phyloP scores from a whole-genome alignment of 1,140 invertebrate species.

The Chymomyza costata region DNA sequence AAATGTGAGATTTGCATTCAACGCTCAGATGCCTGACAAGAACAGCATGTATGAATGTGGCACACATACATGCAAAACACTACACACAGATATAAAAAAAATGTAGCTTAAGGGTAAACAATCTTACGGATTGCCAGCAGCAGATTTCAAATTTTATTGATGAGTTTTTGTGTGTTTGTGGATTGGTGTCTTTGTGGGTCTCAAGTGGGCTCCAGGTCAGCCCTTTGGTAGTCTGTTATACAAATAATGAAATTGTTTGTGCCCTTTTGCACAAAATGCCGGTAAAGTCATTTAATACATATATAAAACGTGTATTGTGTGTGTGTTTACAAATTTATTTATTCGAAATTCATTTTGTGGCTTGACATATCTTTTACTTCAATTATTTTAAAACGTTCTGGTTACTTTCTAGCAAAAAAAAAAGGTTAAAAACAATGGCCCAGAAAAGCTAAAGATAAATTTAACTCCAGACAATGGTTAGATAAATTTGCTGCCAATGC shows the following conservation, averaged over 20 bases:
- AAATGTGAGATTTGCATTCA: slow-evolving; percentile 32
- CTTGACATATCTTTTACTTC: slow-evolving; percentile 30
- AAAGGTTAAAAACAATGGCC: too few species aligned
- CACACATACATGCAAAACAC: slow-evolving; percentile 9
- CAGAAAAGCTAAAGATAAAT: too few species aligned
- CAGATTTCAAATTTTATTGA: slow-evolving; percentile 47
- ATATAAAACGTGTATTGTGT: slow-evolving; percentile 18
- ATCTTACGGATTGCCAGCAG: slow-evolving; percentile 28
- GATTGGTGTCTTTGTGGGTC: slow-evolving; percentile 5
- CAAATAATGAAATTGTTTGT: slow-evolving; percentile 58
- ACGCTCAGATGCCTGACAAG: slow-evolving; percentile 3
- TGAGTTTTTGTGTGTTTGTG: slow-evolving; percentile 4
- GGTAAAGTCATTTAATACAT: slow-evolving; percentile 12
- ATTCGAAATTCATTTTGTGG: slow-evolving; percentile 70
- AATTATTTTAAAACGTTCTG: too few species aligned
- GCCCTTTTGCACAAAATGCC: slow-evolving; percentile 42
- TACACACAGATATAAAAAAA: too few species aligned
- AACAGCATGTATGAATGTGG: too few species aligned
- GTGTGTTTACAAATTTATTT: slow-evolving; percentile 60
- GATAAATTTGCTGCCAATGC: background rate
- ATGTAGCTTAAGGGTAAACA: too few species aligned
- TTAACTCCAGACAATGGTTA: background rate
- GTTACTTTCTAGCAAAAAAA: too few species aligned
- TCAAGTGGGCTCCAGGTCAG: slow-evolving; percentile 18
- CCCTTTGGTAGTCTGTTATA: slow-evolving; percentile 12